Base-by-base conservation (phyloP, 30 jellyfish, hydroid and myxozoan species). In the Catostylus mosaicus region DNA sequence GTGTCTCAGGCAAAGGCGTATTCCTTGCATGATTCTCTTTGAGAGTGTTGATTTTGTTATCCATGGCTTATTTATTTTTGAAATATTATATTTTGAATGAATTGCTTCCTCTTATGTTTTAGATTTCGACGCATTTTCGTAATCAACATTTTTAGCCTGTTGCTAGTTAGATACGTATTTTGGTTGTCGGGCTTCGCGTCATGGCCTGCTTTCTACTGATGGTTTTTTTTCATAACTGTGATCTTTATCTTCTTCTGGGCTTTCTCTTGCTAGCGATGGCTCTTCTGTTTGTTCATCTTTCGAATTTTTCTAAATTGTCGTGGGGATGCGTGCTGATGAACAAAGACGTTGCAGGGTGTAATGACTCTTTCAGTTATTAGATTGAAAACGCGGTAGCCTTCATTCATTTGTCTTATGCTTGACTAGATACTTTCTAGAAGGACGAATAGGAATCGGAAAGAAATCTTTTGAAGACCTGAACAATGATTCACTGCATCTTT, bases 51-150 rank as follows among this genome's bases (percentile, higher is more conserved):
- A 75, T 75, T 43, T 75, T 83, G 22, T 23, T 31, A 26, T 75
- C 87, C 87, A 75, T 75, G 11, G 87, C 73, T 26, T 67, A 83
- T 36, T 75, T 57, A 83, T 83, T 50, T 75, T 75, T 75, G n/a
- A n/a, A 14, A 50, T 30, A 7, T 57, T 31, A 57, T 75, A 83
- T 57, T 75, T 26, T 4, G 87, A 75, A 40, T 56, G 56, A 1
- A 75, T 51, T 27, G 87, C 87, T 57, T 75, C 87, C 20, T 52
- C 78, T 3, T 75, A 75, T 3, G 48, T 75, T 2, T 32, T 51
- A 22, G 87, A 83, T 2, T 50, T 52, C 3, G 16, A 22, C 7
- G 87, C 29, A 56, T 75, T 50, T 24, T 83, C 87, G 34, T 75
- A 75, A 38, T 50, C 78, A 30, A 75, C 87, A 50, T 27, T 75